These are phyloP conservation scores for Zaprionus nigranus DNA, from an alignment of 1,140 invertebrate species.

Conservation along the genomic window DNA sequence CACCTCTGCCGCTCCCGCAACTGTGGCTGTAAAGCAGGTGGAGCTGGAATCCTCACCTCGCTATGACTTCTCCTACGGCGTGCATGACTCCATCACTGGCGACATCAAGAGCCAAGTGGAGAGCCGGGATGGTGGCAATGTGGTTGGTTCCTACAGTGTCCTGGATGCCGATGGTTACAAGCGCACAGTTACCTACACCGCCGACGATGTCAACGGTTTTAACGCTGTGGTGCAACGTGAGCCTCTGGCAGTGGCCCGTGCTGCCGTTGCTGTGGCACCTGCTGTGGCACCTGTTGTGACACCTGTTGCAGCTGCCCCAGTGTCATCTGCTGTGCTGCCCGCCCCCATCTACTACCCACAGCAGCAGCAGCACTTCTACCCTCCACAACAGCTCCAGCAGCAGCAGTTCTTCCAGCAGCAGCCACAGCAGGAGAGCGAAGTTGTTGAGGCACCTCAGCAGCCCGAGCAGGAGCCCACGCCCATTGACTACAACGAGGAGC, in stretches of 20 bases:
- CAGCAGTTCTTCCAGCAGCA: conserved; percentile 31
- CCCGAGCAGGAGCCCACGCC: conserved; percentile 64
- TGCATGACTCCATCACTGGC: conserved; percentile 86
- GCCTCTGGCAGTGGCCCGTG: conserved; percentile 73
- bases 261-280: conserved; percentile 43
- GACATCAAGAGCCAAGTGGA: conserved; percentile 87
- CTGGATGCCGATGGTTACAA: conserved; percentile 87
- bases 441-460: conserved; percentile 66
- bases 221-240: conserved; percentile 85
- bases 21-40: conserved; percentile 58
- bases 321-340: conserved; percentile 41
- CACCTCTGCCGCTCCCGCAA: conserved; percentile 37
- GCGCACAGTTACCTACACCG: conserved; percentile 86
- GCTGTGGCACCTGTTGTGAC: conserved; percentile 32
- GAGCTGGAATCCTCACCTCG: conserved; percentile 74
- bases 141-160: conserved; percentile 86
- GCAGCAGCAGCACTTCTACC: conserved; percentile 56
- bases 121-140: conserved; percentile 86
- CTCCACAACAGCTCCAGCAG: conserved; percentile 50
- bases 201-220: conserved; percentile 85
- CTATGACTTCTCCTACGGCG: conserved; percentile 85
- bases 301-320: conserved; percentile 25
- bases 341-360: conserved; percentile 72
- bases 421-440: conserved; percentile 64
- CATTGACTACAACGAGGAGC: conserved; percentile 62